These are phyloP conservation scores for Halcyon chelicuti DNA, from an alignment of 2,797 vertebrate genomes.

Conservation along the genomic window DNA sequence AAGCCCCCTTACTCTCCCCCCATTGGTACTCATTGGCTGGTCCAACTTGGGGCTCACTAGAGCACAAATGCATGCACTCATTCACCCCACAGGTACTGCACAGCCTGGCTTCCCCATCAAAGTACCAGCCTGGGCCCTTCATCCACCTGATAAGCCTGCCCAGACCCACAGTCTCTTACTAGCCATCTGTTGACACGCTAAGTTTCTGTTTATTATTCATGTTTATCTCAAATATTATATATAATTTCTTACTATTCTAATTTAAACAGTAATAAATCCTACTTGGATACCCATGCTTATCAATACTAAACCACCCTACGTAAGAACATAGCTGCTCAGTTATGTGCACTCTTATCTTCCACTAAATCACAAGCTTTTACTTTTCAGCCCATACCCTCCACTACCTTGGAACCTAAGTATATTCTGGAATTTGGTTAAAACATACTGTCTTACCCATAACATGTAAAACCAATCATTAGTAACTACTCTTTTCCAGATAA, in stretches of 20 bases:
- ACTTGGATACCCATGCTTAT: not conserved
- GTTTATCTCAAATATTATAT: not conserved
- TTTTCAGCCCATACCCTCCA: not conserved
- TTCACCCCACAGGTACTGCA: fast-evolving
- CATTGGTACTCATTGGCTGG: not conserved
- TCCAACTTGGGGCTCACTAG: not conserved
- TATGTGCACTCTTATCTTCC: not conserved
- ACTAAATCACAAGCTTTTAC: not conserved
- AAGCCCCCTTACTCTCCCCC: not conserved
- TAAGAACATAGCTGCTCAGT: not conserved
- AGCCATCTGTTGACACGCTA: not conserved
- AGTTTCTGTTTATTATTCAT: not conserved
- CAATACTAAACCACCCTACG: not conserved
- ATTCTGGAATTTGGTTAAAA: not conserved
- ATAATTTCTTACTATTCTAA: not conserved
- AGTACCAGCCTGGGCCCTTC: not conserved
- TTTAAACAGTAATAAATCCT: not conserved
- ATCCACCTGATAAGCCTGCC: not conserved
- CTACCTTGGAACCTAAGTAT: not conserved
- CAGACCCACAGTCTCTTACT: not conserved
- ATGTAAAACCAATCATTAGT: not conserved
- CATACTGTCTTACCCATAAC: not conserved
- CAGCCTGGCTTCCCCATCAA: not conserved
- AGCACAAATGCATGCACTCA: not conserved
- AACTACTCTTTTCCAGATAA: not conserved